Evolutionary conservation across 2,888 invertebrate species (phyloP), one percentile per base, ranked within the genome.

Genomic region (Fragum whitleyi): DNA sequence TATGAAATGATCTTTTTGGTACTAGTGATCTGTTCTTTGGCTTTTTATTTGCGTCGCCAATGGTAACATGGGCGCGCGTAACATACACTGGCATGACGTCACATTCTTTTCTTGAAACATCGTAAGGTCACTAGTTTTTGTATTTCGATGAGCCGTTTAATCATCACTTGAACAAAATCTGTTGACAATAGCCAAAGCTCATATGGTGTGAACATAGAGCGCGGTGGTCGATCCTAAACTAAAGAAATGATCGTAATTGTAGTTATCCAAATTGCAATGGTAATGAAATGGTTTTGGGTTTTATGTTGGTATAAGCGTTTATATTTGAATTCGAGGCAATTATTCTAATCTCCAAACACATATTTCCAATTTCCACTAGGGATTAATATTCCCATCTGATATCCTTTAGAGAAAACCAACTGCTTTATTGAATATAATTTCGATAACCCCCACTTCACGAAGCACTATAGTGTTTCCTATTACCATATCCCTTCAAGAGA

Each of bases 51-150:
- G 74, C 26, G 76, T 86, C 86, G 55, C 83, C 86, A 61, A 87
- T 78, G 57, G 86, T 86, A 69, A 87, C 86, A 76, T 84, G 86
- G 53, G 87, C 87, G 57, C 83, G 81, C 67, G 87, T 83, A 53
- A 87, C 85, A 86, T 86, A 87, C 71, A 87, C 85, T 75, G 85
- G 85, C 85, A 85, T 85, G 86, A 77, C 85, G 72, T 81, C 79
- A 68, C 61, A 29, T 42, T 32, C 57, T 67, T 51, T 21, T 32
- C 72, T 53, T 68, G 21, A 26, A 62, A 39, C 79, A 76, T 80
- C n/a, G 65, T 73, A 73, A 5, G 53, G 36, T 32, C 19, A 55
- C 14, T 29, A 23, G 36, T 39, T 6, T 26, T 21, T 36, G 3
- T 14, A 42, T 26, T 14, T 42, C 21, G 26, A 19, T 6, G 26